These are phyloP conservation scores for Microcebus tavaratra DNA, from an alignment of 2,113 vertebrate species.

Conservation along the genomic window DNA sequence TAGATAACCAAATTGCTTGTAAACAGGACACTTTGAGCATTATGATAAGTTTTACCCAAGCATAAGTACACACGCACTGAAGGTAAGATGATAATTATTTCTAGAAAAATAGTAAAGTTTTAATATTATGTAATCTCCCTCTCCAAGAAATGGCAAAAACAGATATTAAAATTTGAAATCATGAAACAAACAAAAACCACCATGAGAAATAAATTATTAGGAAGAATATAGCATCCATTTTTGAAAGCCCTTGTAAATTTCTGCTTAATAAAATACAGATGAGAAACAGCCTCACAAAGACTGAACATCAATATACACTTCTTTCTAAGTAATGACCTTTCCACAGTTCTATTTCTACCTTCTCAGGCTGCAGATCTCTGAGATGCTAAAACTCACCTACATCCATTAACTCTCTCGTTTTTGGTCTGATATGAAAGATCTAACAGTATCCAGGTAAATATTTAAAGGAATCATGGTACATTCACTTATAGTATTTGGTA, in stretches of 20 bases:
- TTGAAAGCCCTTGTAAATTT: not conserved
- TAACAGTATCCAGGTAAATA: not conserved
- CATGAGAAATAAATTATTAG: not conserved
- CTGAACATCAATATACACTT: not conserved
- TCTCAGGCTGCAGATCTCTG: not conserved
- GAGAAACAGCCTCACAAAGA: not conserved
- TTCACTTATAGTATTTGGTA: not conserved
- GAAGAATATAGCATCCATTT: not conserved
- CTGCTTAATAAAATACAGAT: not conserved
- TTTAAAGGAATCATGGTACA: conserved; percentile 26
- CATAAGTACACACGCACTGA: not conserved
- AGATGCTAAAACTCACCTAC: not conserved
- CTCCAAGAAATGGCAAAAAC: not conserved
- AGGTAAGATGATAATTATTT: not conserved
- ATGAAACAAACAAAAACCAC: not conserved
- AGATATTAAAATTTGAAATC: not conserved
- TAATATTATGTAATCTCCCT: not conserved
- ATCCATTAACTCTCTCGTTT: not conserved
- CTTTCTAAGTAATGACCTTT: not conserved
- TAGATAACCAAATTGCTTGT: conserved; percentile 2
- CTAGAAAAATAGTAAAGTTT: not conserved
- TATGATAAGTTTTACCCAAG: not conserved
- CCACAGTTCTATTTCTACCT: not conserved
- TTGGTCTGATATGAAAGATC: not conserved
- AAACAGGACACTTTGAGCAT: not conserved